These are phyloP conservation scores for Thunnus albacares DNA, from an alignment of 2,797 vertebrate species.

Conservation along the genomic window DNA sequence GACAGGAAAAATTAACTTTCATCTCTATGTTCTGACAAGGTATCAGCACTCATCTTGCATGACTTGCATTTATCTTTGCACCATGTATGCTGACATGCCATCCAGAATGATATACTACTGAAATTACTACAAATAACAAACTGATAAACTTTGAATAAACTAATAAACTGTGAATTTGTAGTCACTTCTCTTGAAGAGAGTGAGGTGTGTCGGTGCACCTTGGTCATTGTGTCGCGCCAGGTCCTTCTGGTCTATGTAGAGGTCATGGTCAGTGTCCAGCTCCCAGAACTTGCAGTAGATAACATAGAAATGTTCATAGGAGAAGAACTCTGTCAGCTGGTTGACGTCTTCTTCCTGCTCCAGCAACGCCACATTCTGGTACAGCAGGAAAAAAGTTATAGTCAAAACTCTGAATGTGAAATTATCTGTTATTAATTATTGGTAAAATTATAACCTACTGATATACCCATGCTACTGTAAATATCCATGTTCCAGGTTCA, in stretches of 20 bases:
- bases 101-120: neutral
- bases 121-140: neutral
- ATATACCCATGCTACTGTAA: neutral
- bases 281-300: conserved; percentile 99
- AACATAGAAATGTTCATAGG: conserved; percentile 98
- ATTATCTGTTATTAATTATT: neutral
- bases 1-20: conserved; percentile 6
- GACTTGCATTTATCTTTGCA: neutral
- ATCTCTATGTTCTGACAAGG: neutral
- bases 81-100: neutral
- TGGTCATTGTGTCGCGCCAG: conserved; percentile 94
- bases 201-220: conserved; percentile 79
- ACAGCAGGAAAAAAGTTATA: neutral
- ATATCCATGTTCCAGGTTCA: neutral
- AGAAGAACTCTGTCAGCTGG: conserved; percentile 96
- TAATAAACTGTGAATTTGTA: too few species aligned
- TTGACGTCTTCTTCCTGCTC: conserved; percentile 96
- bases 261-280: conserved; percentile 96
- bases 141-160: too few species aligned
- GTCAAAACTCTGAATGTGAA: neutral
- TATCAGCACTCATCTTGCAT: neutral
- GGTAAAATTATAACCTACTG: neutral
- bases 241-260: conserved; percentile 94
- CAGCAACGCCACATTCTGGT: conserved; percentile 92
- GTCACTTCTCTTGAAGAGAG: neutral